These are phyloP conservation scores for Tubulanus polymorphus DNA, from an alignment of 2,888 invertebrate species.

Conservation along the genomic window DNA sequence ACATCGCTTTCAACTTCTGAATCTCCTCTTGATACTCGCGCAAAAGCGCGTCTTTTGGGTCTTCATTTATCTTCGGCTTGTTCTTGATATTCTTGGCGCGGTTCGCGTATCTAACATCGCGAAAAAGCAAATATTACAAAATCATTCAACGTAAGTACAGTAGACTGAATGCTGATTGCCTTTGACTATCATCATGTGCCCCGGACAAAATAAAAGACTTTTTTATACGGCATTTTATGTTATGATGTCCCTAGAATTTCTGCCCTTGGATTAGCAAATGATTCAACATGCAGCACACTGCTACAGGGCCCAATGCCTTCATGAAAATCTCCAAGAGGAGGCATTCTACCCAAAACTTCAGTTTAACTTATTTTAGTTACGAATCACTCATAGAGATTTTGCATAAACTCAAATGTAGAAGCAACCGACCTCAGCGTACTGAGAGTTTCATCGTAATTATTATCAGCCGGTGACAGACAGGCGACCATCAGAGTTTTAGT, in stretches of 20 bases:
- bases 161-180: too few species aligned
- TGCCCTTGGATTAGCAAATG: too few species aligned
- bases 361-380: too few species aligned
- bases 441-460: constrained; percentile 78
- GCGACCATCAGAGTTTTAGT: constrained; percentile 86
- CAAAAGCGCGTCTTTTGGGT: constrained; percentile 83
- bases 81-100: constrained; percentile 83
- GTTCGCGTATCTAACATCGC: constrained; percentile 65
- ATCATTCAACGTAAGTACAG: not conserved
- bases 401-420: not conserved
- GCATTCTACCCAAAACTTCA: too few species aligned
- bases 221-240: too few species aligned
- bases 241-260: too few species aligned
- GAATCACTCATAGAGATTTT: not conserved
- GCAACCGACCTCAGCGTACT: constrained; percentile 63
- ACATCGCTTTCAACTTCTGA: constrained; percentile 61
- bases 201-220: too few species aligned
- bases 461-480: constrained; percentile 76
- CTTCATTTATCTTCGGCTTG: constrained; percentile 76
- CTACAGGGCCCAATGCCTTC: too few species aligned
- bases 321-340: too few species aligned
- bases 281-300: too few species aligned
- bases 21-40: constrained; percentile 83
- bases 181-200: too few species aligned
- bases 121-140: not conserved